Base-by-base conservation (phyloP, 2,888 invertebrate species). In the Dorcus parallelipipedus region DNA sequence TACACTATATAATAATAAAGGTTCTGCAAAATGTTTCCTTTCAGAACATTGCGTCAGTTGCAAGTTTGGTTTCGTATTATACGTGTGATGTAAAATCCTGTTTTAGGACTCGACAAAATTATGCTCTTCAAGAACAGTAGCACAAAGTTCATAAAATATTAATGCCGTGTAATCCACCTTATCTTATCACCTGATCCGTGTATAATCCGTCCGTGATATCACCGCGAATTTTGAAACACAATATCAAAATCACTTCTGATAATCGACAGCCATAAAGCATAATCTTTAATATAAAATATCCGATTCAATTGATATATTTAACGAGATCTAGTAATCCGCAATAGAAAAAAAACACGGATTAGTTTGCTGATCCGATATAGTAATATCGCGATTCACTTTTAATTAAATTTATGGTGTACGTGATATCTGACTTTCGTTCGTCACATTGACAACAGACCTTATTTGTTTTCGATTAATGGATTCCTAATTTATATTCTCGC, bases 161-260 rank as follows among this genome's bases (percentile, higher is more conserved):
- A 72, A 72, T 65, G 69, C 72, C 64, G 68, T 47, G 64, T 72
- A 70, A 70, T 71, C 69, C 69, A 43, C 52, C 60, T 73, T 73
- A 72, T 73, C 73, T 72, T 70, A 72, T 73, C 72, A 60, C 53
- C 52, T 70, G 70, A 73, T 71, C 69, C 70, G 50, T 49, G 54
- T 41, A 53, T 58, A 58, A 63, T 53, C 55, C 64, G 49, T 60
- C 63, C 67, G 66, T 65, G 65, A 66, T 67, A 63, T 69, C 68
- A 68, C 68, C 66, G 64, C 64, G 64, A 65, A 65, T 70, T 70
- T 69, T 68, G 64, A 66, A 68, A 61, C 57, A 52, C 52, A 56
- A 49, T 51, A 49, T 60, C 58, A 53, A 56, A 58, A 58, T 58
- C 56, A 56, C 56, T 56, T 56, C 56, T 52, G 56, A 56, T 56